Evolutionary conservation across 2,797 vertebrate species (phyloP), one percentile per base, ranked within the genome.

Genomic region (Coilia nasus): DNA sequence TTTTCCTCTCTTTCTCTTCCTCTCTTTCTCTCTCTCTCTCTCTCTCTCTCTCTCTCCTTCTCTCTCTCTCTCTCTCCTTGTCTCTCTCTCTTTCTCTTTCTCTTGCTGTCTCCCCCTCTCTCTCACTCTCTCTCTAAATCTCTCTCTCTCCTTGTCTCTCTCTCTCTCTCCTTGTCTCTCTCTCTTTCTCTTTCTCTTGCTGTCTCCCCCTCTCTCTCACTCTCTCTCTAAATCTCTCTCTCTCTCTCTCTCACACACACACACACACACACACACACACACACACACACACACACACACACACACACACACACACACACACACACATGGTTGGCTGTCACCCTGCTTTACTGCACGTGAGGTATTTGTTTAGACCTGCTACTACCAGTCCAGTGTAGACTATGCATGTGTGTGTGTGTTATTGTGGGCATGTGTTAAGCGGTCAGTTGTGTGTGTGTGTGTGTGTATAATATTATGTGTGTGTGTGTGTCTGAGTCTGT

Each of bases 301-400:
- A n/a, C 28, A 71, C 67, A 71, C 28, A 4, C 28, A 71, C 54
- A 60, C 90, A 90, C 90, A 90, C 90, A 89, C 90, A 83, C 88
- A 67, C 81, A 84, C 83, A 28, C 71, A 78, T 85, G 89, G 91
- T 91, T 92, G 93, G 93, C 95, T 95, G 93, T 92, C 90, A 92
- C 88, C 90, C 92, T 89, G 88, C 93, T 95, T 94, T 92, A 91
- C 93, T 94, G 92, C 92, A 92, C 91, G 87, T 93, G 93, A 96
- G 93, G 94, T 94, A 25, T 78, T 15, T 78, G 94, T 93, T 92
- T 90, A 91, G 91, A 91, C 91, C 95, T 94, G 90, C 92, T 91
- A 91, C 92, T 95, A 91, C 90, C 91, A 93, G 88, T 83, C 41
- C 81, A 82, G 75, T 82, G 86, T 80, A 62, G 54, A 21, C 31